A percentile compares a stretch with the other conserved stretches of the same genome.
These are phyloP conservation scores for Ophioderma brevispina DNA, from an alignment of 35 echinoderm and acorn worm genomes.

Conservation along the genomic window DNA sequence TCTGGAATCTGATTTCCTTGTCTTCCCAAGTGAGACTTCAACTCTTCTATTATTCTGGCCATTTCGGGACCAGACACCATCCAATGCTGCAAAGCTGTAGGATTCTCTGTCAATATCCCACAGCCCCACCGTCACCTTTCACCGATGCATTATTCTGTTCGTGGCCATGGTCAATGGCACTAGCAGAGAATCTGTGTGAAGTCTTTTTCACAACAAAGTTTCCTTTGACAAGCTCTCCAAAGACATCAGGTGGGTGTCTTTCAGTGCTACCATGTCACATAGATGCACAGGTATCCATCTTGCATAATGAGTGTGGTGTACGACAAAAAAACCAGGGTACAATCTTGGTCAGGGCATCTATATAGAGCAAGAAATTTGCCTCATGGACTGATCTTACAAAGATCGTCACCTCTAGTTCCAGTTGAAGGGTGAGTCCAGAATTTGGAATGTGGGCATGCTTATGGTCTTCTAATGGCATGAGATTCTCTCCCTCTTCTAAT, in stretches of 20 bases:
- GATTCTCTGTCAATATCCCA: slow-evolving; percentile 63
- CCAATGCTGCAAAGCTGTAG: too few relatives aligned
- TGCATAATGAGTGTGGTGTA: slow-evolving; percentile 63
- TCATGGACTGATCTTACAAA: slow-evolving; percentile 25
- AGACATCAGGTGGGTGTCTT: slow-evolving; percentile 1
- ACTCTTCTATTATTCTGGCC: background rate
- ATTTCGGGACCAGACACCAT: background rate
- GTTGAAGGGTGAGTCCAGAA: slow-evolving; percentile 17
- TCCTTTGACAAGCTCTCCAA: slow-evolving; percentile 27
- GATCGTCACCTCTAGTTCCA: slow-evolving; percentile 2
- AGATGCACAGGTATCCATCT: slow-evolving; percentile 65
- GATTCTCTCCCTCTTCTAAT: background rate
- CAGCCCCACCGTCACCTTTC: slow-evolving; percentile 57
- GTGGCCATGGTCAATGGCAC: slow-evolving; percentile 67
- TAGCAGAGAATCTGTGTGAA: slow-evolving; percentile 31
- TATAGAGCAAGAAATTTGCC: slow-evolving; percentile 17
- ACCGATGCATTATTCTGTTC: slow-evolving; percentile 67
- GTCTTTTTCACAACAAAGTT: slow-evolving; percentile 58
- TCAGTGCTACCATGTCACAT: slow-evolving; percentile 45
- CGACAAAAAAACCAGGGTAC: slow-evolving; percentile 30
- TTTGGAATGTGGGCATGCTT: background rate
- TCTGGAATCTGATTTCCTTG: background rate
- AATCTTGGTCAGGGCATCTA: slow-evolving; percentile 53
- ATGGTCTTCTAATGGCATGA: background rate
- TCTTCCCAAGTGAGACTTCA: background rate